A percentile compares a stretch with the other conserved stretches of the same genome.
Evolutionary conservation across 2,113 vertebrate genomes (phyloP).

Genomic region (Rhinolophus sinicus): DNA sequence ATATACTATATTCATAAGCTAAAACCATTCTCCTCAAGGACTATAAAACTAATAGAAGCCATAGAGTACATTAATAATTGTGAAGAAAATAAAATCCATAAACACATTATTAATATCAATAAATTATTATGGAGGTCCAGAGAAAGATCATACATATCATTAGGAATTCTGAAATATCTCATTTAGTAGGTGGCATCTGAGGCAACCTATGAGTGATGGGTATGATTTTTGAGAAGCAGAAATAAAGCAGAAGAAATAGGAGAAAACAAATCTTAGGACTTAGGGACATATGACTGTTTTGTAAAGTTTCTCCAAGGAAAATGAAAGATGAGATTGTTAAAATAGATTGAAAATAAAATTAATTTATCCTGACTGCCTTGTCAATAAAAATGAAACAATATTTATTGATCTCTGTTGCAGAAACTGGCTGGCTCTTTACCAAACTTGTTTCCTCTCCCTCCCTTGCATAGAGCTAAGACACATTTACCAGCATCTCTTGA

Average conservation of each 20-base stretch:
- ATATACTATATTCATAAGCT: constrained; percentile 33
- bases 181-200: background rate
- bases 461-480: background rate
- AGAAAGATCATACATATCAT: background rate
- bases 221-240: background rate
- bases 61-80: constrained; percentile 30
- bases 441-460: background rate
- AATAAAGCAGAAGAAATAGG: background rate
- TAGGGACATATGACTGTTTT: background rate
- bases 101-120: background rate
- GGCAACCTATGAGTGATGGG: background rate
- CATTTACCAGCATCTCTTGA: background rate
- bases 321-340: background rate
- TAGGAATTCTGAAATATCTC: background rate
- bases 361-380: background rate
- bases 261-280: background rate
- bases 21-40: background rate
- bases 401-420: background rate
- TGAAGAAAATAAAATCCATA: constrained; percentile 9
- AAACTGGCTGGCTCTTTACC: background rate
- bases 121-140: background rate
- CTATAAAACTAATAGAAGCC: constrained; percentile 5
- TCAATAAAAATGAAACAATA: background rate
- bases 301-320: background rate
- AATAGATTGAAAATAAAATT: background rate